Base-by-base conservation (phyloP, 2,113 vertebrate species). In the Illadopsis cleaveri region DNA sequence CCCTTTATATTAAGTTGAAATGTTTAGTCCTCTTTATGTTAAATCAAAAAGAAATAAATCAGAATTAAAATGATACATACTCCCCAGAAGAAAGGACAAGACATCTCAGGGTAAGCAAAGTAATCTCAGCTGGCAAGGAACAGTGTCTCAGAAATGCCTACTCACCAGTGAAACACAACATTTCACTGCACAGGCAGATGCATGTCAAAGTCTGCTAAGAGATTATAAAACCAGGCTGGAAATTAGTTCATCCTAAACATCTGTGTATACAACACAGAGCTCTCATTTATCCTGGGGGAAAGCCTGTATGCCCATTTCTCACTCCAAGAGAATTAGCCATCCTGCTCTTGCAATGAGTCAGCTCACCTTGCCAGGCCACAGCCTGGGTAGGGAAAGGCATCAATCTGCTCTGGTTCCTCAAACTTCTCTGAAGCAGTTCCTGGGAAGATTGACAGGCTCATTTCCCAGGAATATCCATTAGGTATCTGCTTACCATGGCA, bases 321-420 rank as follows among this genome's bases (percentile, higher is more conserved):
- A 38, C 56, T 69, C n/a, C 44, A 54, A 60, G 42, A 45, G 12
- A 64, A 79, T 57, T 30, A n/a, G 1, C n/a, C 31, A 38, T 45
- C 66, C 33, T 64, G 38, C 28, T 56, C 31, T 56, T 23, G 17
- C 12, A 8, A 3, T 6, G 25, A 89, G 62, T 62, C 38, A 17
- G 13, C 30, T 93, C 37, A 47, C 51, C 35, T 30, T 3, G 2
- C 21, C 60, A 66, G 61, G 48, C 25, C 37, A 87, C 22, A 80
- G 5, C 33, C 28, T 15, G 24, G 19, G 25, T 45, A 56, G 23
- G 18, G 57, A 76, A 42, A 1, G 5, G 33, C 33, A 53, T 0
- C 0, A 1, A 40, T 57, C 24, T 44, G 2, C 17, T 51, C 37
- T 62, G 45, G 18, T 16, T 6, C 2, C 28, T 21, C 56, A 62